Evolutionary conservation across 2,113 vertebrate species (phyloP).

Genomic region (Nibea coibor): DNA sequence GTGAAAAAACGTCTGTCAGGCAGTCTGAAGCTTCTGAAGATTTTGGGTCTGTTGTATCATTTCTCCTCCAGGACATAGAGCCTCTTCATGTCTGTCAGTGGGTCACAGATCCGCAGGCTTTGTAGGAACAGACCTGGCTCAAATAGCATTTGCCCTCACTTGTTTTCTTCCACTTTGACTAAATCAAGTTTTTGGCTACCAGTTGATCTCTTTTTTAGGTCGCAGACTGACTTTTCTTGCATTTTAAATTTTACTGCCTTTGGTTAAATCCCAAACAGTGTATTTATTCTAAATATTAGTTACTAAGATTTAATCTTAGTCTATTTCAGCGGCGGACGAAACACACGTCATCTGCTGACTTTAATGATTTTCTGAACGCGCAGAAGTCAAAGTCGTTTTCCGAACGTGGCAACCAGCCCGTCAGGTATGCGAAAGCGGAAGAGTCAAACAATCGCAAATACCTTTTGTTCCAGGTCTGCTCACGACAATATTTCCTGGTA

Average conservation of each 20-base stretch:
- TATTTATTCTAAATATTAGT: neutral
- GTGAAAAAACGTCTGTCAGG: slow-evolving; percentile 31
- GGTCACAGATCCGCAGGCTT: slow-evolving; percentile 48
- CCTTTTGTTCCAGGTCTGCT: slow-evolving; percentile 35
- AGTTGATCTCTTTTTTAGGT: neutral
- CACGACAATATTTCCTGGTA: slow-evolving; percentile 27
- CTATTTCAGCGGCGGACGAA: neutral
- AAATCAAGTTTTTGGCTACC: neutral
- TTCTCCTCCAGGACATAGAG: slow-evolving; percentile 49
- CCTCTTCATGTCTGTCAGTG: slow-evolving; percentile 39
- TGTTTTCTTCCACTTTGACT: slow-evolving; percentile 38
- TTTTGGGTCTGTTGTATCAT: slow-evolving; percentile 53
- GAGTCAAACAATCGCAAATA: slow-evolving; percentile 24
- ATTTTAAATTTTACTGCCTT: neutral
- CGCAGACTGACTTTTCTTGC: neutral
- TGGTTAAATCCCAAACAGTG: neutral
- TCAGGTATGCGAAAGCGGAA: slow-evolving; percentile 36
- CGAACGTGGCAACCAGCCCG: neutral
- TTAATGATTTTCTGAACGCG: neutral
- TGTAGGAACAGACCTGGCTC: slow-evolving; percentile 41
- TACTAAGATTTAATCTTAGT: slow-evolving; percentile 25
- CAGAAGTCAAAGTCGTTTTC: neutral
- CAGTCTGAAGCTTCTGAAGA: slow-evolving; percentile 49
- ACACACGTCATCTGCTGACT: neutral
- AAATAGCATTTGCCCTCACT: slow-evolving; percentile 33